A percentile compares a stretch with the other conserved stretches of the same genome.
Conservation (phyloP, 2,797 vertebrate species). For the Trachurus trachurus region DNA sequence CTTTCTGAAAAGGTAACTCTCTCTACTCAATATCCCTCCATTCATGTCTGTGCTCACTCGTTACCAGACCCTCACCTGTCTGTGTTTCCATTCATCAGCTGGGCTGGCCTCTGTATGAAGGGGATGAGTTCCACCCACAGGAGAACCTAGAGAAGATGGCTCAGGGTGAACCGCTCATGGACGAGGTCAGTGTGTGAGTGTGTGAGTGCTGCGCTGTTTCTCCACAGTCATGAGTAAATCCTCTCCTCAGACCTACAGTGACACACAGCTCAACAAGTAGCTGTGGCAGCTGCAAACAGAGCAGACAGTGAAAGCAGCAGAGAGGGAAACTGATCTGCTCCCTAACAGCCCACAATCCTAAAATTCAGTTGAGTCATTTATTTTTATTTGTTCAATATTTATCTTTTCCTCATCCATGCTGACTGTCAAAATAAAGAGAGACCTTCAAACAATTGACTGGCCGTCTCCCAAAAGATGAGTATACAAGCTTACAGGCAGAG, state of each 20-base stretch:
- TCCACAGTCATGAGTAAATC: conserved; percentile 24
- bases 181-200: conserved; percentile 86
- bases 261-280: conserved; percentile 39
- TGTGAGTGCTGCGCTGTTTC: conserved; percentile 18
- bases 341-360: conserved; percentile 12
- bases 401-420: conserved; percentile 16
- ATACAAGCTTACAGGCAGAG: conserved; percentile 46
- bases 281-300: conserved; percentile 13
- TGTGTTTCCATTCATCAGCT: conserved; percentile 80
- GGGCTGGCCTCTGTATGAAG: conserved; percentile 92
- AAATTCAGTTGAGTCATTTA: conserved; percentile 28
- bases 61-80: background rate
- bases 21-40: background rate
- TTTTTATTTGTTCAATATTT: conserved; percentile 44
- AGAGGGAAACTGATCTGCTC: conserved; percentile 12
- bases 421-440: conserved; percentile 45
- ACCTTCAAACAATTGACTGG: conserved; percentile 53
- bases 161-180: conserved; percentile 88
- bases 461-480: conserved; percentile 43
- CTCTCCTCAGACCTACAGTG: conserved; percentile 23
- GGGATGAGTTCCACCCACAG: conserved; percentile 90
- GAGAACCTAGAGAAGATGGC: conserved; percentile 92
- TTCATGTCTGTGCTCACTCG: background rate
- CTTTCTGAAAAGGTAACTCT: conserved; percentile 87
- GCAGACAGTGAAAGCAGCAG: conserved; percentile 32